These are phyloP conservation scores for Trogon surrucura DNA, from an alignment of 2,113 vertebrate species.

Conservation along the genomic window DNA sequence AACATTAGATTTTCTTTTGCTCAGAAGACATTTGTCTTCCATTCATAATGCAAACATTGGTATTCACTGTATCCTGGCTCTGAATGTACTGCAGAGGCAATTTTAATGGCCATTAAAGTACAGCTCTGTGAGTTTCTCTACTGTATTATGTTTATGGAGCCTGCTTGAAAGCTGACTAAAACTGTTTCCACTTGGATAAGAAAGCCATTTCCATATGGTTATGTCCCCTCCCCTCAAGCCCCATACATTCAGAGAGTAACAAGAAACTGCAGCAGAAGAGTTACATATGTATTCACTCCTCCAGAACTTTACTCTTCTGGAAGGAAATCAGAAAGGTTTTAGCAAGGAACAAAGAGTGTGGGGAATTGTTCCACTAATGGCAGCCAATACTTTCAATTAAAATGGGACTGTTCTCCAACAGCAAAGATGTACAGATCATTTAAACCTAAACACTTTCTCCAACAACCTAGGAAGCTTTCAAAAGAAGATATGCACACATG, in stretches of 20 bases:
- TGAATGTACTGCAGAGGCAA: constrained; percentile 3
- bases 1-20: constrained; percentile 55
- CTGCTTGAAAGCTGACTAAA: neutral
- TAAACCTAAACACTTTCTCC: neutral
- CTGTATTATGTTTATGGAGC: neutral
- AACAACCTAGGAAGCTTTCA: neutral
- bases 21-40: constrained; percentile 17
- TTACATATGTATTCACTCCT: neutral
- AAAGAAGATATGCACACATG: neutral
- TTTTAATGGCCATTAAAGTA: constrained; percentile 28
- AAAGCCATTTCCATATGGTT: constrained; percentile 10
- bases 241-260: neutral
- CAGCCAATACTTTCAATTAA: neutral
- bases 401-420: neutral
- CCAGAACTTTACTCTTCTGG: neutral
- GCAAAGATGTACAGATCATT: neutral
- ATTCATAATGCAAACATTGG: neutral
- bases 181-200: constrained; percentile 26
- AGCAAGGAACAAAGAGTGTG: neutral
- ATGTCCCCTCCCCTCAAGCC: neutral
- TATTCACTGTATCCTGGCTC: constrained; percentile 16
- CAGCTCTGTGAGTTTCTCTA: neutral
- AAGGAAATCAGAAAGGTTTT: neutral
- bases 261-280: neutral
- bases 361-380: neutral